Evolutionary conservation across 2,797 vertebrate genomes (phyloP).

Genomic region (Todus mexicanus): DNA sequence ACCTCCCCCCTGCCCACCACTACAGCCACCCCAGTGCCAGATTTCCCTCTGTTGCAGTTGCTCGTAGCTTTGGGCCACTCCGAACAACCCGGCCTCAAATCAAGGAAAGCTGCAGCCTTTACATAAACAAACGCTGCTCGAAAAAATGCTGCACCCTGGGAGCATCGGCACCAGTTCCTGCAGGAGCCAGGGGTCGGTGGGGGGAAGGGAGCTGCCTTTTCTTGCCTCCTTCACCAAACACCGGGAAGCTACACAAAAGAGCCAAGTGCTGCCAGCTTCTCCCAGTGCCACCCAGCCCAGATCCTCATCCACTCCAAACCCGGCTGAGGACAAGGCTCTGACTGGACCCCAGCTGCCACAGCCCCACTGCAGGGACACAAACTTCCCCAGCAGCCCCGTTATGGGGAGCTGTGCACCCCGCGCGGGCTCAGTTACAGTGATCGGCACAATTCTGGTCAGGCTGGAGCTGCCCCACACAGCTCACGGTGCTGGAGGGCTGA

Average conservation of each 20-base stretch:
- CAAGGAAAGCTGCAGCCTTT: not conserved
- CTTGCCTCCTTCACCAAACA: not conserved
- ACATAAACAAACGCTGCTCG: not conserved
- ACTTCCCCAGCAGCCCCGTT: not conserved
- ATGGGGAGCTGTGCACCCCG: rapidly evolving
- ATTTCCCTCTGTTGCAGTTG: not conserved
- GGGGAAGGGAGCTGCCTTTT: not conserved
- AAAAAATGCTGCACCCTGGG: not conserved
- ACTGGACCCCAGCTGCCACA: not conserved
- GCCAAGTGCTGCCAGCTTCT: not conserved
- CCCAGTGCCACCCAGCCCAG: not conserved
- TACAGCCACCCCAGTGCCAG: rapidly evolving
- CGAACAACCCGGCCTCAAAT: not conserved
- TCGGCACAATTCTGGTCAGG: not conserved
- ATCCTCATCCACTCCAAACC: not conserved
- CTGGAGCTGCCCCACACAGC: rapidly evolving
- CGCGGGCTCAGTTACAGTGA: rapidly evolving
- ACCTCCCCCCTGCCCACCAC: not conserved
- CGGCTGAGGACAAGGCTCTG: not conserved
- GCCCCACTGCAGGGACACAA: not conserved
- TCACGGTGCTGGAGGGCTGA: rapidly evolving
- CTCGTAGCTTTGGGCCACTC: not conserved
- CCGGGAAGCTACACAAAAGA: not conserved
- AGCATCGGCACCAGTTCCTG: not conserved
- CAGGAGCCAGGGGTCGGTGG: not conserved